A percentile compares a stretch with the other conserved stretches of the same genome.
These are phyloP conservation scores for Melanostoma mellinum DNA, from an alignment of 2,888 invertebrate species.

Conservation along the genomic window DNA sequence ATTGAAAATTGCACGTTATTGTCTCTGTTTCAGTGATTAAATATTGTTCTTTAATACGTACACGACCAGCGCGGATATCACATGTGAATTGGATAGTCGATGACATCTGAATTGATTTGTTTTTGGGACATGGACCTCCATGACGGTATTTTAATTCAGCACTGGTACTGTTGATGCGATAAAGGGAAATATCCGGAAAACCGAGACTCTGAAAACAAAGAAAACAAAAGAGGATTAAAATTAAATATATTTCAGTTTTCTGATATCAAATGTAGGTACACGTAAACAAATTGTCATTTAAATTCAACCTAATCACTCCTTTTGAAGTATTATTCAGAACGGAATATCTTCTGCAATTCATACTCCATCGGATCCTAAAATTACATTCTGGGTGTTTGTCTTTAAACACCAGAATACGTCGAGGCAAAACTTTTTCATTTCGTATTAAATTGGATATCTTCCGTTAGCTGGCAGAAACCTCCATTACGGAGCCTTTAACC, in stretches of 20 bases:
- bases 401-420: no score
- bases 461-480: no score
- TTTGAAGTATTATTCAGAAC: no score
- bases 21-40: not conserved
- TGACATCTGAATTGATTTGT: conserved; percentile 77
- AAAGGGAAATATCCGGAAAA: conserved; percentile 78
- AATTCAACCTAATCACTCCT: no score
- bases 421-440: no score
- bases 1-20: not conserved
- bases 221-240: conserved; percentile 14
- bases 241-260: not conserved
- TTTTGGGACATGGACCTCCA: conserved; percentile 79
- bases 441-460: no score
- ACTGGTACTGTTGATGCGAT: conserved; percentile 76
- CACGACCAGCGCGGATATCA: conserved; percentile 79
- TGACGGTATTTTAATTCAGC: conserved; percentile 78
- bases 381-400: no score
- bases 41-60: conserved; percentile 75
- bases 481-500: no score
- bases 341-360: no score
- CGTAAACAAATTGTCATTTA: no score
- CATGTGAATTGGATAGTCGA: conserved; percentile 79
- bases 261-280: no score
- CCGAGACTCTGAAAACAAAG: conserved; percentile 79
- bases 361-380: no score